Evolutionary conservation across 2,113 vertebrate genomes (phyloP), one percentile per base, ranked within the genome.

Genomic region (Cettia cetti): DNA sequence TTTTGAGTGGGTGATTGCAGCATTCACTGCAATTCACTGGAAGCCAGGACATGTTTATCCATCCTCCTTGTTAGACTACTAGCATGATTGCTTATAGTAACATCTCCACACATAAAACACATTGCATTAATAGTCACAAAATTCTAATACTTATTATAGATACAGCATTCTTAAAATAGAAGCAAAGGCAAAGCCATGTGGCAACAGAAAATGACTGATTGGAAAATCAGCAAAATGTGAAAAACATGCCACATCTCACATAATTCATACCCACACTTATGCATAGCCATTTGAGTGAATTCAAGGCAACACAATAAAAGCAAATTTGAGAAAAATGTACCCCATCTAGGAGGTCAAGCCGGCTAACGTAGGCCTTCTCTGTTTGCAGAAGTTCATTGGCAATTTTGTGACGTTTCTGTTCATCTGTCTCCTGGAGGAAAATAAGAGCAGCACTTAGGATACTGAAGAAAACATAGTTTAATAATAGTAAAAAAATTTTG

Each of bases 361-460:
- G 96, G 37, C 98, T 97, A 33, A 99, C 99, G 0, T 99, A 99
- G 54, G 99, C 99, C 97, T 99, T 99, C 97, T 99, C 99, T 18
- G 99, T 99, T 70, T 99, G 98, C 93, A 99, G 96, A 92, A 99
- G 99, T 95, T 99, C 99, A 60, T 89, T 99, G 92, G 99, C 99
- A 91, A 99, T 99, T 92, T 99, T 99, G 91, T 99, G 98, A 70
- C 99, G 98, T 97, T 99, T 99, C 97, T 99, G 97, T 53, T 99
- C 99, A 18, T 99, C 98, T 49, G 99, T 99, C 94, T 99, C 99
- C 99, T 99, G 88, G 13, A 96, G 92, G 82, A 92, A 83, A 82
- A 94, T 5, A 77, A 81, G 24, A 94, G 31, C 2, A 89, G 20
- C 19, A 82, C 45, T 96, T 68, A 90, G 10, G 23, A 79, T 49